Base-by-base conservation (phyloP, 1,140 invertebrate species). In the Zaprionus nigranus region DNA sequence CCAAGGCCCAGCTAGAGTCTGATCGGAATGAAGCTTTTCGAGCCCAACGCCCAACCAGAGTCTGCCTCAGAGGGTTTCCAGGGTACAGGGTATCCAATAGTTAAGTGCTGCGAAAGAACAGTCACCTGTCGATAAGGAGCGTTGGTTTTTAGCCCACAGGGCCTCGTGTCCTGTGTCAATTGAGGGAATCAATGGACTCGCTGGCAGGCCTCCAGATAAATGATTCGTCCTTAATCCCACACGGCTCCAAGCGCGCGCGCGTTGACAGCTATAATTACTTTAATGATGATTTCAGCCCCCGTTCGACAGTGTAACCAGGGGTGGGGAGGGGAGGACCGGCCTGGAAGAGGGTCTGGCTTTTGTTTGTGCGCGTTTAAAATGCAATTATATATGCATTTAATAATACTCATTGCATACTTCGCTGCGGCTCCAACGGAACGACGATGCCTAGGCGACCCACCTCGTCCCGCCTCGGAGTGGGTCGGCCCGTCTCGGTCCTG, bases 221-320 rank as follows among this genome's bases (percentile, higher is more conserved):
- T 74, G 53, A 6, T 46, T 43, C 65, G 46, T 61, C 51, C 65
- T 49, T 53, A 51, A 51, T 51, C 46, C 46, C 20, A 30, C 22
- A 5, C 36, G 49, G 4, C 46, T 30, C 49, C 65, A 70, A 36
- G 26, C 61, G 56, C 51, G 26, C 61, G 38, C 58, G 46, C 64
- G 63, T 70, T 78, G 81, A 79, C 80, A 82, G 65, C 71, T 82
- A 82, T 82, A 82, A 82, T 82, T 82, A 82, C 80, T 82, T 82
- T 82, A 82, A 82, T 82, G 81, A 82, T 75, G 80, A 79, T 82
- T 82, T 79, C 81, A 75, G 79, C 62, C 38, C 12, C 28, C 30
- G 49, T 36, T 46, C 24, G 64, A 58, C 59, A 61, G 36, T 36
- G 34, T n/a, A 40, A 68, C 62, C 13, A 17, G 2, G 11, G n/a